These are phyloP conservation scores for Protophormia terraenovae DNA, from an alignment of 2,888 invertebrate species.

Conservation along the genomic window DNA sequence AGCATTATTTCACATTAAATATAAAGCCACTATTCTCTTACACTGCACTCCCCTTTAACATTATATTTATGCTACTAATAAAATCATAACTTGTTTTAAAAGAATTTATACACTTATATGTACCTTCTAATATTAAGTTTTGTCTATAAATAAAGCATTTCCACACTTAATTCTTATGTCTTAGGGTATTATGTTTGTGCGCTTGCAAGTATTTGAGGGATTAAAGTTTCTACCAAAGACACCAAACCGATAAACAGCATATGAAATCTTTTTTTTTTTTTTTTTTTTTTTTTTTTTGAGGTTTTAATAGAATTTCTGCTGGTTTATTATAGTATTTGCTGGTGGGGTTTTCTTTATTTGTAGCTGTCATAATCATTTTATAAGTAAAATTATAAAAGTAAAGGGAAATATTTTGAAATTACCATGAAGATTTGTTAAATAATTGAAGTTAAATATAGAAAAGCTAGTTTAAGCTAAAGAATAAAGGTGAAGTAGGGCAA, in stretches of 20 bases:
- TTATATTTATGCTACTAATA: not conserved
- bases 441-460: no score
- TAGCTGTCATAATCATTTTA: not conserved
- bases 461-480: no score
- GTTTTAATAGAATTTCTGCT: not conserved
- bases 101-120: not conserved
- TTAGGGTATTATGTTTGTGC: not conserved
- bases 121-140: no score
- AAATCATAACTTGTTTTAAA: conserved; percentile 33
- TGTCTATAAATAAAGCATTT: not conserved
- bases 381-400: not conserved
- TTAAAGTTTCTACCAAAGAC: not conserved
- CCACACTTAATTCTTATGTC: not conserved
- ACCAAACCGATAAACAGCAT: not conserved
- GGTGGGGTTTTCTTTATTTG: not conserved
- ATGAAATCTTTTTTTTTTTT: not conserved
- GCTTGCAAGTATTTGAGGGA: not conserved
- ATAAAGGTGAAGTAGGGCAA: no score
- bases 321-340: not conserved
- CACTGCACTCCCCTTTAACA: not conserved
- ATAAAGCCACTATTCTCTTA: not conserved
- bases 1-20: conserved; percentile 13
- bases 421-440: no score
- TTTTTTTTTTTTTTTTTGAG: no score
- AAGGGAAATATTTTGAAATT: no score